Conservation (phyloP, 2,113 vertebrate genomes). For the Sylvilagus bachmani region DNA sequence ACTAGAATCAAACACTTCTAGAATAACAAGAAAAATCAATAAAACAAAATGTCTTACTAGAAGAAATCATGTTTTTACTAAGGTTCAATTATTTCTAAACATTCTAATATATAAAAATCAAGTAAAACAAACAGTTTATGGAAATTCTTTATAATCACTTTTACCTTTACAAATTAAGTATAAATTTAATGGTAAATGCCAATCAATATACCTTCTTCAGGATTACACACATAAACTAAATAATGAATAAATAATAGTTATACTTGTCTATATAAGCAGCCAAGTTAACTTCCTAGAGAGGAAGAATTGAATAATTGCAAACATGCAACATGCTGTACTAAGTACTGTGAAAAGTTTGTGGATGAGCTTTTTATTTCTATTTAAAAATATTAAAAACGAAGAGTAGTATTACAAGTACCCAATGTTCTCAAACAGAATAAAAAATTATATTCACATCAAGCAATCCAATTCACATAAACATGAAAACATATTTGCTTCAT, state of each 20-base stretch:
- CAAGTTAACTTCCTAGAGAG: neutral
- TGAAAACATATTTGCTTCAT: neutral
- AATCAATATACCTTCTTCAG: neutral
- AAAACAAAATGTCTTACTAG: constrained; percentile 21
- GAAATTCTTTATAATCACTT: neutral
- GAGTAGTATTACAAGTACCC: neutral
- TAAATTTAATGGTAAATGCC: neutral
- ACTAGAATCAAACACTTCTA: constrained; percentile 39
- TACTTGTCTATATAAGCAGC: neutral
- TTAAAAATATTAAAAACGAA: neutral
- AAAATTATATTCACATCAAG: neutral
- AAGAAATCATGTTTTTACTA: constrained; percentile 47
- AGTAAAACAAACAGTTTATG: neutral
- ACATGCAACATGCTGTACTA: neutral
- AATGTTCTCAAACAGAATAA: neutral
- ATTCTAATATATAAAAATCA: constrained; percentile 47
- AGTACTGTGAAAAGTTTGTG: neutral
- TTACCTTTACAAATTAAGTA: constrained; percentile 54
- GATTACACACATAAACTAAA: constrained; percentile 21
- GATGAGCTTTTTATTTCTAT: neutral
- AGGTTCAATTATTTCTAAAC: constrained; percentile 24
- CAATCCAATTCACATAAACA: constrained; percentile 10
- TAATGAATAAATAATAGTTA: neutral
- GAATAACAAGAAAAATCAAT: constrained; percentile 17
- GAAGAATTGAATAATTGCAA: neutral